These are phyloP conservation scores for Caranx ignobilis DNA, from an alignment of 2,113 vertebrate species.

Conservation along the genomic window DNA sequence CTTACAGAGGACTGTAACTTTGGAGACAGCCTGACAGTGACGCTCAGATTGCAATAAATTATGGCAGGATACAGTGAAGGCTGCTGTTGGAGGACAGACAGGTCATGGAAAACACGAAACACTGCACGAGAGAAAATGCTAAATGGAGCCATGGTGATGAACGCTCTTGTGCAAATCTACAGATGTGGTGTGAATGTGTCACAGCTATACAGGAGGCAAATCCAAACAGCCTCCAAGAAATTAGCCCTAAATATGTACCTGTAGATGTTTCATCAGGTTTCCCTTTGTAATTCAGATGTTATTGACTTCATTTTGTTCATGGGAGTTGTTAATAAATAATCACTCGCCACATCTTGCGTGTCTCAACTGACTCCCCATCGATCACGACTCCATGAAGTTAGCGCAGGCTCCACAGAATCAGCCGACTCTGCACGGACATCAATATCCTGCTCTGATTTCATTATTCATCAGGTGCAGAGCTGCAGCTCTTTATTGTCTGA, in stretches of 20 bases:
- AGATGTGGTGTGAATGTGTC: neutral
- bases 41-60: too few relatives aligned
- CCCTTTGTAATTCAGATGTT: neutral
- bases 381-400: neutral
- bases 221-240: too few relatives aligned
- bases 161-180: too few relatives aligned
- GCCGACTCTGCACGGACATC: neutral
- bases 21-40: neutral
- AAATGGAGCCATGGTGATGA: neutral
- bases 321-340: neutral
- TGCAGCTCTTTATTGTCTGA: constrained; percentile 20
- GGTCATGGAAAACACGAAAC: too few relatives aligned
- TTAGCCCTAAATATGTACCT: neutral
- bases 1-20: too few relatives aligned
- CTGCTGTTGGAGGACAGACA: too few relatives aligned
- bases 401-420: neutral
- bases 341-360: neutral
- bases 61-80: too few relatives aligned
- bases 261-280: neutral
- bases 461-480: constrained; percentile 36
- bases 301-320: neutral
- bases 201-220: neutral
- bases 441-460: constrained; percentile 22
- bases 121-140: neutral
- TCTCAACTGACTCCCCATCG: neutral